phyloP scores from a whole-genome alignment of 2,797 vertebrate species.

The Pteropus rufus region DNA sequence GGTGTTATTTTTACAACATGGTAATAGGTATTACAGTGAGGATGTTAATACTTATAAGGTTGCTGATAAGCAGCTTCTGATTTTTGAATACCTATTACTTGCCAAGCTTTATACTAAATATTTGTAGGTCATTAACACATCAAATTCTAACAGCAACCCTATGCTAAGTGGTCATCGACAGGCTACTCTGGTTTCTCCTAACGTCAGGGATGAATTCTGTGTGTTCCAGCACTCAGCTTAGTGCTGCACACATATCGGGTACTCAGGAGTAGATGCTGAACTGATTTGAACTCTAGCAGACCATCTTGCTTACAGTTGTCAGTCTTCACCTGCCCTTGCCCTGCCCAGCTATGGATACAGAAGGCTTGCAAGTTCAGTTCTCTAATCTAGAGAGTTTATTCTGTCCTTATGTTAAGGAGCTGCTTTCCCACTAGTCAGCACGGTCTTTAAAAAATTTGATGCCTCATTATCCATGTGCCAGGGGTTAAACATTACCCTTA shows the following conservation, averaged over 20 bases:
- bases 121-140: background rate
- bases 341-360: background rate
- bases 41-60: background rate
- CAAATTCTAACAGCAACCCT: background rate
- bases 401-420: background rate
- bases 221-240: background rate
- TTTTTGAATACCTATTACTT: background rate
- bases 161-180: background rate
- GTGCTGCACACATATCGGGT: background rate
- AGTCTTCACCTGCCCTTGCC: background rate
- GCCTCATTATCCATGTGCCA: background rate
- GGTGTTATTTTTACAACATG: background rate
- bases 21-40: background rate
- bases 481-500: background rate
- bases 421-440: background rate
- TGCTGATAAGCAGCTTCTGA: background rate
- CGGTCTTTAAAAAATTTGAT: background rate
- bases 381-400: background rate
- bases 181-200: background rate
- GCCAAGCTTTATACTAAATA: background rate
- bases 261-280: background rate
- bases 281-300: background rate
- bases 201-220: background rate
- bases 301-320: background rate
- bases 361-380: background rate